Conservation (phyloP, 2,113 vertebrate species). For the Larimichthys crocea region DNA sequence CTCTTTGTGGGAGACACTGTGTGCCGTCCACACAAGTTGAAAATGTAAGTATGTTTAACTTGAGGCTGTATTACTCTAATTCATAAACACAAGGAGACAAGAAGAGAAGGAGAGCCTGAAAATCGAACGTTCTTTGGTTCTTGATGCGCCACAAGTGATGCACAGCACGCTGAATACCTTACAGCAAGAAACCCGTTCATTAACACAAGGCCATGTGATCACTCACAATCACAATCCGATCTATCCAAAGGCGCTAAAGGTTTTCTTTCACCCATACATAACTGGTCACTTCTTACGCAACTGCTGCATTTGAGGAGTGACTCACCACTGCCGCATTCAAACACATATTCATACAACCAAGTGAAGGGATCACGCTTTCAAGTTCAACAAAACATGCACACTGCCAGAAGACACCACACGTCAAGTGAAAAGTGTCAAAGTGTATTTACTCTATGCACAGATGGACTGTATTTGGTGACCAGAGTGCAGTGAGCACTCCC, state of each 20-base stretch:
- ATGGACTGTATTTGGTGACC: not conserved
- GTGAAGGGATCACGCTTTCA: not conserved
- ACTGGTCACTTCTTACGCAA: not conserved
- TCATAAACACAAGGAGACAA: not conserved
- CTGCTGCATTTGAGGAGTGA: conserved; percentile 14
- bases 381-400: not conserved
- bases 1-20: too few species aligned
- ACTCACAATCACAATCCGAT: not conserved
- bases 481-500: not conserved
- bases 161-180: not conserved
- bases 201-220: not conserved
- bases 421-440: not conserved
- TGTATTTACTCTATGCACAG: not conserved
- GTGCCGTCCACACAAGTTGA: not conserved
- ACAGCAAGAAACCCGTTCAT: not conserved
- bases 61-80: not conserved
- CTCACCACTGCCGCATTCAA: conserved; percentile 2
- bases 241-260: not conserved
- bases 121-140: not conserved
- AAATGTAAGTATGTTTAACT: not conserved
- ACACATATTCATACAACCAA: not conserved
- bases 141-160: not conserved
- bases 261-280: not conserved
- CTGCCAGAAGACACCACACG: not conserved
- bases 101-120: not conserved